Percentiles rank a stretch among this genome's conserved stretches.
phyloP scores from a whole-genome alignment of 35 echinoderm and acorn worm species.

The Nesometra sesokonis region DNA sequence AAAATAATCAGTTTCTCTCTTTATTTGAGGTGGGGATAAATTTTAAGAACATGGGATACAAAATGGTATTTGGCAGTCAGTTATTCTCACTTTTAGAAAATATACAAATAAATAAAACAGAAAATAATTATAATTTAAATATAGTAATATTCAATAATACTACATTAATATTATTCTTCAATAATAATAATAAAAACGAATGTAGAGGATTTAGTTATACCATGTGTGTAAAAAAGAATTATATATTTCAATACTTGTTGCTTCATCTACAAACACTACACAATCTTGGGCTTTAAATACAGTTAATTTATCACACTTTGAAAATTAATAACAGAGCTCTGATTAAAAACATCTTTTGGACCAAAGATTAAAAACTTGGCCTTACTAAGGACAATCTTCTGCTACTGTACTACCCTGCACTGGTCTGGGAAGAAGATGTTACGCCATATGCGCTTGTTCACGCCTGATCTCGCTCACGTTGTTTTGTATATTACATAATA shows the following conservation, averaged over 20 bases:
- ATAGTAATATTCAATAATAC: background rate
- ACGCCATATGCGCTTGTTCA: background rate
- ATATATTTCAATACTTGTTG: background rate
- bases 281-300: background rate
- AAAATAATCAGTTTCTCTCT: too few species aligned
- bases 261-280: background rate
- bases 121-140: background rate
- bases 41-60: too few species aligned
- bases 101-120: background rate
- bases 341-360: background rate
- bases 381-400: too few species aligned
- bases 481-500: background rate
- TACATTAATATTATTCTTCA: too few species aligned
- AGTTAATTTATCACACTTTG: background rate
- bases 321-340: background rate
- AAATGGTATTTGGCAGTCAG: too few species aligned
- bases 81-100: background rate
- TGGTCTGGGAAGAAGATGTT: too few species aligned
- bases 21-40: too few species aligned
- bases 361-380: too few species aligned
- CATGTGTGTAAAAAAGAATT: background rate
- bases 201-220: background rate
- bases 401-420: too few species aligned
- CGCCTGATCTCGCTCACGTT: background rate
- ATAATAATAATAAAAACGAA: background rate